These are phyloP conservation scores for Halichoeres trimaculatus DNA, from an alignment of 2,113 vertebrate genomes.

Conservation along the genomic window DNA sequence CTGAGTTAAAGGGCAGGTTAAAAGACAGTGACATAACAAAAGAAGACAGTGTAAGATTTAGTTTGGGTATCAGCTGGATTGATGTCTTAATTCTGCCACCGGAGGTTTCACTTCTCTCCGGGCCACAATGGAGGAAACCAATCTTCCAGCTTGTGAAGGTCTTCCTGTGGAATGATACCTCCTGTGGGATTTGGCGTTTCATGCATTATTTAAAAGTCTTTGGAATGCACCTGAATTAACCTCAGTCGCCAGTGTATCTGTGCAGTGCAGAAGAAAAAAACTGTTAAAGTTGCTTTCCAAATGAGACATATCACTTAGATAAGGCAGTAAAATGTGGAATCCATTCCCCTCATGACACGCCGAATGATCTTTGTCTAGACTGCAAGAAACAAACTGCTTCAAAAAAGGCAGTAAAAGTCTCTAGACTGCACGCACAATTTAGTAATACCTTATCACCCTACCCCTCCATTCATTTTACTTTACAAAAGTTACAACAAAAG, in stretches of 20 bases:
- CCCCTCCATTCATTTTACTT: background rate
- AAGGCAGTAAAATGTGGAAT: slow-evolving; percentile 16
- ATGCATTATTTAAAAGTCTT: slow-evolving; percentile 75
- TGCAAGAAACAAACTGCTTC: background rate
- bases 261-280: slow-evolving; percentile 33
- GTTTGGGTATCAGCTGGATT: slow-evolving; percentile 45
- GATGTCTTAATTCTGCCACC: slow-evolving; percentile 43
- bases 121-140: slow-evolving; percentile 36
- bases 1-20: slow-evolving; percentile 3
- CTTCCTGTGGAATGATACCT: slow-evolving; percentile 66
- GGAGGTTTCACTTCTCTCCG: slow-evolving; percentile 37
- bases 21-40: slow-evolving; percentile 6
- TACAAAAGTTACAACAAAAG: background rate
- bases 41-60: slow-evolving; percentile 21
- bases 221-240: slow-evolving; percentile 60
- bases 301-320: slow-evolving; percentile 10
- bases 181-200: slow-evolving; percentile 71
- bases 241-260: slow-evolving; percentile 27
- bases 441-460: background rate
- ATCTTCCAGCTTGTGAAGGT: slow-evolving; percentile 42
- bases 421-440: slow-evolving; percentile 3
- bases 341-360: slow-evolving; percentile 1
- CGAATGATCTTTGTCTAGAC: slow-evolving; percentile 37
- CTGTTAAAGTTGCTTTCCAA: slow-evolving; percentile 11
- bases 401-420: background rate